Evolutionary conservation across 2,797 vertebrate species (phyloP).

Genomic region (Alectoris magna): DNA sequence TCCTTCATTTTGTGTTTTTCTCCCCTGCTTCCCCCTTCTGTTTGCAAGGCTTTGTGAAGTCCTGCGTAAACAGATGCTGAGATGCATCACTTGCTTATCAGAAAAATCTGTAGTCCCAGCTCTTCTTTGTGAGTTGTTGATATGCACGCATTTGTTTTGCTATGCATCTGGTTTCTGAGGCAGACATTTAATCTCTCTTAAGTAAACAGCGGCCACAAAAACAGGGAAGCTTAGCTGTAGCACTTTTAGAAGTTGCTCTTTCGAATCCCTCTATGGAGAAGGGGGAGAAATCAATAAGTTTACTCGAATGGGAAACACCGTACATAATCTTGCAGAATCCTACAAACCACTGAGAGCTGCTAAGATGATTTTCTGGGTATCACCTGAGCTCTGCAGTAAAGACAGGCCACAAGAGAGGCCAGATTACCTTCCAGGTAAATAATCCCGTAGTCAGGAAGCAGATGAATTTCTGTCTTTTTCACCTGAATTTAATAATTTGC

Average conservation of each 20-base stretch:
- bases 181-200: background rate
- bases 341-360: conserved; percentile 15
- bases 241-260: background rate
- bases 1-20: background rate
- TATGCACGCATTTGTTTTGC: background rate
- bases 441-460: background rate
- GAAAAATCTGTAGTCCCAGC: background rate
- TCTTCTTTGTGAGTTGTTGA: background rate
- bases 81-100: background rate
- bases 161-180: background rate
- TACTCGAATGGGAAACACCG: conserved; percentile 24
- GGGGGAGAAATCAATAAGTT: conserved; percentile 12
- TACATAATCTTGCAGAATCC: conserved; percentile 49
- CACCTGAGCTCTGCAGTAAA: background rate
- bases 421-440: conserved; percentile 50
- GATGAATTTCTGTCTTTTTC: background rate
- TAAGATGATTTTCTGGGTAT: conserved; percentile 37
- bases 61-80: background rate
- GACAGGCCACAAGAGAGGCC: conserved; percentile 23
- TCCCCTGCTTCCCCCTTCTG: background rate
- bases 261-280: background rate
- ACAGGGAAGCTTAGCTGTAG: background rate
- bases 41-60: background rate
- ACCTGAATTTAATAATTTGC: background rate
- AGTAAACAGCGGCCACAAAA: background rate